Percentiles rank a stretch among this genome's conserved stretches.
phyloP scores from a whole-genome alignment of 2,113 vertebrate genomes.

The Orthonyx spaldingii region DNA sequence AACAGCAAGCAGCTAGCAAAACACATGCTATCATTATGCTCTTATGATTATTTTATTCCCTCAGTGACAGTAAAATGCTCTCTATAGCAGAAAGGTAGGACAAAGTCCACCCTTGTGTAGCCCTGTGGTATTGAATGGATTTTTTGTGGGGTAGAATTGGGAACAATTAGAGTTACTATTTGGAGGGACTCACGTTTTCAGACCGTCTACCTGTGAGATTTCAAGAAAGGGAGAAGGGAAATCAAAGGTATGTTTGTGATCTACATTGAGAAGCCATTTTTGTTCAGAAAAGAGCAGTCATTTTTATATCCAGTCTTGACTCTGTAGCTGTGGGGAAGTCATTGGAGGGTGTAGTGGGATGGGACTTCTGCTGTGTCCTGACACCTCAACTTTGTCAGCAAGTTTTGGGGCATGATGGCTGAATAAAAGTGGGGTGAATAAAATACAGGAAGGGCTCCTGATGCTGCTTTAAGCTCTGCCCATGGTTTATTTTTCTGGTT shows the following conservation, averaged over 20 bases:
- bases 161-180: neutral
- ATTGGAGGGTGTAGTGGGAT: neutral
- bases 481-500: neutral
- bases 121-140: neutral
- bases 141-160: neutral
- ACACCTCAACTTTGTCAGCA: neutral
- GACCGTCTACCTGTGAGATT: neutral
- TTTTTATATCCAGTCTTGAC: neutral
- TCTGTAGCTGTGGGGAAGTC: neutral
- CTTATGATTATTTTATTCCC: conserved; percentile 58
- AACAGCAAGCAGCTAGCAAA: conserved; percentile 37
- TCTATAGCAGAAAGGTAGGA: conserved; percentile 38
- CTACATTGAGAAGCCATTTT: neutral
- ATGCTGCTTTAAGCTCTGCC: neutral
- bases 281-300: neutral
- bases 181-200: neutral
- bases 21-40: conserved; percentile 43
- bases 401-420: neutral
- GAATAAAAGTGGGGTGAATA: neutral
- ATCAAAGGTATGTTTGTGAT: neutral
- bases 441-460: neutral
- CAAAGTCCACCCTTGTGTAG: conserved; percentile 16
- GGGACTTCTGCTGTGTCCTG: neutral
- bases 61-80: conserved; percentile 36
- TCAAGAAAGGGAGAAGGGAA: neutral